phyloP scores from a whole-genome alignment of 2,888 invertebrate species.

The Dyspetes luteomarginatus region DNA sequence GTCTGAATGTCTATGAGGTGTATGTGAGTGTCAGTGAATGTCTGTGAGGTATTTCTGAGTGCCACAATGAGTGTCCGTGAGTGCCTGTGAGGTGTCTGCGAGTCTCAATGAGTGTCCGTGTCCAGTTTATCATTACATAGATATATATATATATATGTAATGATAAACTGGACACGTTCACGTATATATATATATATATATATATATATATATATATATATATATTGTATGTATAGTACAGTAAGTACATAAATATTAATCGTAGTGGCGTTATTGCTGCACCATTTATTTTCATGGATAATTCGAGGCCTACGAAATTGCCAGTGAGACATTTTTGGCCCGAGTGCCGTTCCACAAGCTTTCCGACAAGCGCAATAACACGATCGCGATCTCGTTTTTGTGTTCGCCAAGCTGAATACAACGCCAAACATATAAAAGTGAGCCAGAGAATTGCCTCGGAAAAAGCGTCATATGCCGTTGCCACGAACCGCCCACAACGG shows the following conservation, averaged over 20 bases:
- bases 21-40: too few relatives aligned
- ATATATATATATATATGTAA: too few relatives aligned
- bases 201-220: background rate
- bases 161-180: background rate
- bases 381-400: background rate
- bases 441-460: constrained; percentile 19
- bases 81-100: too few relatives aligned
- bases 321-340: constrained; percentile 10
- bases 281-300: constrained; percentile 14
- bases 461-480: constrained; percentile 48
- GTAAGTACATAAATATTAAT: constrained; percentile 13
- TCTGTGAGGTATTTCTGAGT: too few relatives aligned
- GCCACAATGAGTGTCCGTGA: too few relatives aligned
- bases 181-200: background rate
- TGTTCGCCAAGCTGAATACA: background rate
- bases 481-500: constrained; percentile 46
- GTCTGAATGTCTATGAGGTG: too few relatives aligned
- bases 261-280: constrained; percentile 23
- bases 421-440: constrained; percentile 6
- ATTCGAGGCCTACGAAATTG: constrained; percentile 25
- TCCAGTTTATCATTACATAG: too few relatives aligned
- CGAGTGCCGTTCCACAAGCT: constrained; percentile 26
- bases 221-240: too few relatives aligned
- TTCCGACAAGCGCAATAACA: constrained; percentile 22
- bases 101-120: too few relatives aligned